These are phyloP conservation scores for Campaea margaritaria DNA, from an alignment of 2,888 invertebrate species.

Conservation along the genomic window DNA sequence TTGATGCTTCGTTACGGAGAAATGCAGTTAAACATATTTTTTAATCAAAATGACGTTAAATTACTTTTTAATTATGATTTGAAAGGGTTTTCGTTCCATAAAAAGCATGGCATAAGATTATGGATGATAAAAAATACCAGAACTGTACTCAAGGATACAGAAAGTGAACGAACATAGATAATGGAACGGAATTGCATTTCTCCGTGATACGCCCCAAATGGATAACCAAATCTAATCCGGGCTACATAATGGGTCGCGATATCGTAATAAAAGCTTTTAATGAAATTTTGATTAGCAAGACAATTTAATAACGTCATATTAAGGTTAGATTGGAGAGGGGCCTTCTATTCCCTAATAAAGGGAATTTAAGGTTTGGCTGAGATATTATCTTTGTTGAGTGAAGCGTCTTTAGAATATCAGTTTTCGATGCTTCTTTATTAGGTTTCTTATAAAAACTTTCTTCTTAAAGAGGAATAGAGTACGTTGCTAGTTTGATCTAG, in stretches of 20 bases:
- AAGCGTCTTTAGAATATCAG: not conserved
- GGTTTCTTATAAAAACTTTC: too few species aligned
- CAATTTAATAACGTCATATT: conserved; percentile 35
- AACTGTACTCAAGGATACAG: conserved; percentile 8
- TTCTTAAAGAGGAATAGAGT: too few species aligned
- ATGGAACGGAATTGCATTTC: conserved; percentile 40
- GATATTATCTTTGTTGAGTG: not conserved
- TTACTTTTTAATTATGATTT: too few species aligned
- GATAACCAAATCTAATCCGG: conserved; percentile 37
- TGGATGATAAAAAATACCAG: conserved; percentile 14
- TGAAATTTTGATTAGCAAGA: conserved; percentile 31
- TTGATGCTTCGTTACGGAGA: conserved; percentile 38
- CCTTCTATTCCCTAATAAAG: conserved; percentile 5
- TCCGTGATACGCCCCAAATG: conserved; percentile 35
- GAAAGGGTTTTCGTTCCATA: not conserved
- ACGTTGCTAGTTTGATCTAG: too few species aligned
- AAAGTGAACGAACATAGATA: conserved; percentile 33
- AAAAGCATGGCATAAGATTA: not conserved
- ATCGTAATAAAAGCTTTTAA: conserved; percentile 30
- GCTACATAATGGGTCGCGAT: conserved; percentile 24
- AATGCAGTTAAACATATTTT: conserved; percentile 23
- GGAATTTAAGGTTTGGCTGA: conserved; percentile 3
- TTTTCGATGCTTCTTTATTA: not conserved
- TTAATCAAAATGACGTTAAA: too few species aligned
- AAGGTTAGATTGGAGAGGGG: conserved; percentile 24